Evolutionary conservation across 2,797 vertebrate genomes (phyloP).

Genomic region (Myotis vivesi): DNA sequence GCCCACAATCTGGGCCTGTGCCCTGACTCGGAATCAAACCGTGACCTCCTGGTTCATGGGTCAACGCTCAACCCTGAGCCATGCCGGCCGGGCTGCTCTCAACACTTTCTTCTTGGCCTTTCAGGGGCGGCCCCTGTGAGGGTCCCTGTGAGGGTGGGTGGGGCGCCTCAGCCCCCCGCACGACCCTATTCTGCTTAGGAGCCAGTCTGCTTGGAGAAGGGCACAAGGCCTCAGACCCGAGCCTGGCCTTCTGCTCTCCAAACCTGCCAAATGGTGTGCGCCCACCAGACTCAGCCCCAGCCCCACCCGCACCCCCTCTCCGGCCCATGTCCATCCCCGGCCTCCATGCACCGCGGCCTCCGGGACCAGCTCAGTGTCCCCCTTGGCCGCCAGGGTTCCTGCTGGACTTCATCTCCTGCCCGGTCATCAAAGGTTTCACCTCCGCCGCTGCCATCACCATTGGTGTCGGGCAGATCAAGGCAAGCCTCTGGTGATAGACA

Average conservation of each 20-base stretch:
- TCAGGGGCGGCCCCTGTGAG: not conserved
- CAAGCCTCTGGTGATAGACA: conserved; percentile 70
- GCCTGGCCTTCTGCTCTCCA: not conserved
- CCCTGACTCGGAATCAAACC: too few relatives aligned
- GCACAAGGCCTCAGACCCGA: not conserved
- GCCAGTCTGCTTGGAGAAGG: not conserved
- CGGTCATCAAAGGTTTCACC: conserved; percentile 96
- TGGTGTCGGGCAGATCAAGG: conserved; percentile 95
- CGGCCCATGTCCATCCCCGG: fast-evolving
- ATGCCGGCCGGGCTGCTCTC: too few relatives aligned
- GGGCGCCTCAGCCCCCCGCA: not conserved
- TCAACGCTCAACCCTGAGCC: too few relatives aligned
- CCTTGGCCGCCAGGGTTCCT: conserved; percentile 89
- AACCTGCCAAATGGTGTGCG: fast-evolving
- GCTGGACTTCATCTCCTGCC: conserved; percentile 95
- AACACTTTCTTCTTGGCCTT: not conserved
- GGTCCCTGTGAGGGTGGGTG: not conserved
- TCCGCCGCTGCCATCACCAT: conserved; percentile 94
- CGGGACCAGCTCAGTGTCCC: not conserved
- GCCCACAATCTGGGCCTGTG: too few relatives aligned
- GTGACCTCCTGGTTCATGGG: too few relatives aligned
- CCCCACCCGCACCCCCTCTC: not conserved
- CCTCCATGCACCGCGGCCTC: fast-evolving
- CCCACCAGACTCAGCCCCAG: not conserved
- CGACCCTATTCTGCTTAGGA: not conserved